Base-by-base conservation (phyloP, 2,888 invertebrate genomes). In the Xylota sylvarum region DNA sequence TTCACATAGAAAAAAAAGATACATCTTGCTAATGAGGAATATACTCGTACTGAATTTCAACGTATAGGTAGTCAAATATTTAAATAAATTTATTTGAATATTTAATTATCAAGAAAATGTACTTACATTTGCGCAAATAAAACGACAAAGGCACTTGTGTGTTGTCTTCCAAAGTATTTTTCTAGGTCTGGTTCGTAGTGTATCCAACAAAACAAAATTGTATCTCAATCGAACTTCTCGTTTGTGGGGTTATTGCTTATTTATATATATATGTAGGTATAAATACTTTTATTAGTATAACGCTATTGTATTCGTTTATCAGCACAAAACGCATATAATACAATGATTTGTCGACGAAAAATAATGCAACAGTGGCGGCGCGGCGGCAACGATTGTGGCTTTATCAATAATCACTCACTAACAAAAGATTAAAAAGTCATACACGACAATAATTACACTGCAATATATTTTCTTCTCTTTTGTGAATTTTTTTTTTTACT, bases 321-420 rank as follows among this genome's bases (percentile, higher is more conserved):
- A 70, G 58, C 67, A 79, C 70, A 65, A 76, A 74, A 37, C 62
- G 52, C 62, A 52, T 52, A 73, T 19, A 62, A 62, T 62, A 64
- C 30, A 46, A 12, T 37, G 46, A 67, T 62, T 55, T 32, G 10
- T 62, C n/a, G 43, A 60, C 37, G 23, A 23, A 32, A 40, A 40
- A 79, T 23, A 69, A 70, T 78, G 65, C 65, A 83, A 60, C 65
- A 77, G 64, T 77, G 69, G 65, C 56, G 48, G 19, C 72, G 56
- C 62, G 27, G 55, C 52, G 62, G 56, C 46, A 56, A 65, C 58
- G 50, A 67, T 73, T 67, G 70, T 37, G 46, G 19, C 69, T 81
- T 82, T 77, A 86, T 82, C 85, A 86, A 79, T 81, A 76, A 77
- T 81, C 82, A 77, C 86, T 73, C 67, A 65, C 67, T 62, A 17